Evolutionary conservation across 2,113 vertebrate species (phyloP), one percentile per base, ranked within the genome.

Genomic region (Zingel zingel): DNA sequence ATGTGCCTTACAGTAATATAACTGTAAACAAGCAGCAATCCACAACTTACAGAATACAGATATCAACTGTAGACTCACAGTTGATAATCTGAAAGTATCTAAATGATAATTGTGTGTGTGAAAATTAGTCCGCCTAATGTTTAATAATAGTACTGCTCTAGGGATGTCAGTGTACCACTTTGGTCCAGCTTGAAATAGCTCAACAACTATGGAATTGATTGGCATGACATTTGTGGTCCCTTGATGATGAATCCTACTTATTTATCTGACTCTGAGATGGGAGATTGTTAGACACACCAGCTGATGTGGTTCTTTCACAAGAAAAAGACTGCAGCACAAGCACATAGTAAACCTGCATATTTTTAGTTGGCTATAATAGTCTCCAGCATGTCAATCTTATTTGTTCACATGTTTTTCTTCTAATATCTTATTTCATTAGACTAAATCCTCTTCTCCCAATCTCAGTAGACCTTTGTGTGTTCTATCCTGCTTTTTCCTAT

Each of bases 1-100:
- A 19, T 51, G 11, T 15, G 63, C n/a, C 65, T 57, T 68, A 11
- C 39, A 43, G 10, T 43, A 56, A 82, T 71, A 70, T 54, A 33
- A 39, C 15, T 75, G 69, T 47, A 63, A 83, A 79, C 69, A 75
- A 51, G 58, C 1, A 11, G 25, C 19, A 78, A n/a, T 25, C 25
- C 27, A 59, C 64, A 80, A 54, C 2, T 63, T 51, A 6, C 10
- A 43, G 39, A 43, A 43, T 11, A 50, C 8, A 50, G 16, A 58
- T 27, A 30, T n/a, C 30, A 25, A 16, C 30, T 27, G 36, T 27
- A 18, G 15, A 25, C 23, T 45, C 54, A 68, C 36, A 51, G 30
- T n/a, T 50, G 12, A 43, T 16, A 4, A 19, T 74, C 5, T 27
- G 57, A 61, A 15, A n/a, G 14, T 45, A 21, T 25, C 25, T 39